phyloP scores from a whole-genome alignment of 2,888 invertebrate species.

The Cheiracanthium punctorium region DNA sequence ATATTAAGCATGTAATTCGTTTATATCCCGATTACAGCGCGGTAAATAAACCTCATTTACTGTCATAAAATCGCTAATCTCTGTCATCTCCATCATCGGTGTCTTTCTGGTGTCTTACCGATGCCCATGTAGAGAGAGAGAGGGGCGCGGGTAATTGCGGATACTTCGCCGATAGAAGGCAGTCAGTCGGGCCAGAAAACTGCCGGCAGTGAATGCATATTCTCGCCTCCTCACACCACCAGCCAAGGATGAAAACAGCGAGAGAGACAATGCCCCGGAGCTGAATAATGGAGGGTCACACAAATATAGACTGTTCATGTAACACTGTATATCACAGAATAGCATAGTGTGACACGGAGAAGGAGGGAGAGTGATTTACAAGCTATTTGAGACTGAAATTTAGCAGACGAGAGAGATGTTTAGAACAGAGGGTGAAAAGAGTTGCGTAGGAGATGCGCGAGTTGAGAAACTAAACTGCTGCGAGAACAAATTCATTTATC shows the following conservation, averaged over 20 bases:
- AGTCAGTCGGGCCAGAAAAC: not conserved
- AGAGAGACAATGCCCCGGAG: conserved; percentile 4
- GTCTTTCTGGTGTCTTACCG: not conserved
- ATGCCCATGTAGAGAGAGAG: not conserved
- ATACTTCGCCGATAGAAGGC: not conserved
- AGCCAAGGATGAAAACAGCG: conserved; percentile 27
- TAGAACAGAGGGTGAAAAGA: too few species aligned
- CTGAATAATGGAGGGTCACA: not conserved
- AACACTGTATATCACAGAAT: not conserved
- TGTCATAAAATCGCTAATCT: not conserved
- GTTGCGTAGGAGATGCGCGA: too few species aligned
- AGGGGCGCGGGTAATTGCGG: not conserved
- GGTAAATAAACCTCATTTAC: not conserved
- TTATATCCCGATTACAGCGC: not conserved
- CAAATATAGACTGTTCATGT: not conserved
- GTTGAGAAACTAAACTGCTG: too few species aligned
- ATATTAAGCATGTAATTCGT: too few species aligned
- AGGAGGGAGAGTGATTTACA: not conserved
- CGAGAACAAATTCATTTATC: too few species aligned
- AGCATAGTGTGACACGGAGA: too few species aligned
- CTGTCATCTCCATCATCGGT: not conserved
- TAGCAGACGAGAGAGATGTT: not conserved
- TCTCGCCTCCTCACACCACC: conserved; percentile 26
- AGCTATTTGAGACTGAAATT: not conserved
- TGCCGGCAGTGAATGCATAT: conserved; percentile 14